Conservation (phyloP, 1,140 invertebrate species). For the Eurytemora carolleeae region DNA sequence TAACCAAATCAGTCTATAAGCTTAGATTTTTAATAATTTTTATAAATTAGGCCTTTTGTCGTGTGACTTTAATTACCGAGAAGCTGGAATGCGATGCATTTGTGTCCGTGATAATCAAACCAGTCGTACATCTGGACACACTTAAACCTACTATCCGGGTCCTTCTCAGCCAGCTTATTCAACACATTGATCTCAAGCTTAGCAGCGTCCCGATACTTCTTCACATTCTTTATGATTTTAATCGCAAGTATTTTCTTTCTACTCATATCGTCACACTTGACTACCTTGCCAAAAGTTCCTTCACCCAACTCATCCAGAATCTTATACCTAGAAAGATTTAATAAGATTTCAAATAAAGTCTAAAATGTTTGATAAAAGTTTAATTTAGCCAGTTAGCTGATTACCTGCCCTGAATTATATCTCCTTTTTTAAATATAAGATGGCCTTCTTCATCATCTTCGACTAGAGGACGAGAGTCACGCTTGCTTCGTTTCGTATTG, state of each 20-base stretch:
- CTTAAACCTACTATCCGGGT: conserved; percentile 36
- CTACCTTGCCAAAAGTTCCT: conserved; percentile 41
- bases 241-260: conserved; percentile 29
- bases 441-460: background rate
- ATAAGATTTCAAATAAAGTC: too few species aligned
- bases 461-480: background rate
- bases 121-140: conserved; percentile 34
- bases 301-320: conserved; percentile 35
- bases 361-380: too few species aligned
- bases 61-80: conserved; percentile 35
- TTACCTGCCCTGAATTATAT: background rate
- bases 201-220: conserved; percentile 40
- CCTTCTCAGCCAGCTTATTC: conserved; percentile 33
- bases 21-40: too few species aligned
- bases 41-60: too few species aligned
- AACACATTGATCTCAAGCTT: conserved; percentile 41
- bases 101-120: conserved; percentile 36
- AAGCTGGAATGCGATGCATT: conserved; percentile 35
- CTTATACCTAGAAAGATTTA: too few species aligned
- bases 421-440: background rate
- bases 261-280: conserved; percentile 31
- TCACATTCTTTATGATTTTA: conserved; percentile 44
- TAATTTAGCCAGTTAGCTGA: too few species aligned
- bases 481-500: background rate
- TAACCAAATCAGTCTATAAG: too few species aligned